Evolutionary conservation across 2,797 vertebrate genomes (phyloP).

Genomic region (Acestrorhynchus altus): DNA sequence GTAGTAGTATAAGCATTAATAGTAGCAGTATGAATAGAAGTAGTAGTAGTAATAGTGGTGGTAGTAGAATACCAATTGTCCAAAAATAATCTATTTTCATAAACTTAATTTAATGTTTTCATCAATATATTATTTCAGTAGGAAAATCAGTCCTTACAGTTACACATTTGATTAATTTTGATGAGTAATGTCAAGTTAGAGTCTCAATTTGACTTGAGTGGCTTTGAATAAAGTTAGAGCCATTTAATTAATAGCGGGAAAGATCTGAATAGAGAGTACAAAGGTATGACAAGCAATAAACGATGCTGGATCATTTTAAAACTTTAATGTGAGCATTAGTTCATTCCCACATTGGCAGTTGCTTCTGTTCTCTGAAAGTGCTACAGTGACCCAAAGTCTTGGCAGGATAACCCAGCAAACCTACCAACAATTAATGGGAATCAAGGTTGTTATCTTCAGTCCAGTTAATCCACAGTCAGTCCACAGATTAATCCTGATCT

Average conservation of each 20-base stretch:
- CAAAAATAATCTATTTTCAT: no score
- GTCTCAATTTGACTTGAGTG: background rate
- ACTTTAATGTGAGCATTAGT: background rate
- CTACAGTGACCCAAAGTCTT: background rate
- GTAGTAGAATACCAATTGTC: no score
- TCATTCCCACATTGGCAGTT: background rate
- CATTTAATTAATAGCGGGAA: background rate
- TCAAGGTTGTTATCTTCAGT: constrained; percentile 16
- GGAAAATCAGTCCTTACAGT: background rate
- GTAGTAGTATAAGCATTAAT: no score
- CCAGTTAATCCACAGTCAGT: constrained; percentile 13
- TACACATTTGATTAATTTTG: background rate
- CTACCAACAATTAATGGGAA: background rate
- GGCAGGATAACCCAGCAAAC: background rate
- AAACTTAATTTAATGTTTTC: no score
- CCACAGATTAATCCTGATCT: constrained; percentile 12
- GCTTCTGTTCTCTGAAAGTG: background rate
- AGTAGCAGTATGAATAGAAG: no score
- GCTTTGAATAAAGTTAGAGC: background rate
- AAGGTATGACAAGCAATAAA: no score
- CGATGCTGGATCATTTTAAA: background rate
- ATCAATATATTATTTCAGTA: no score
- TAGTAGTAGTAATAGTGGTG: no score
- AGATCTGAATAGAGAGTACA: background rate
- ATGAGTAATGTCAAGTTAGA: background rate